phyloP scores from a whole-genome alignment of 2,113 vertebrate species.

The Pseudopodoces humilis region DNA sequence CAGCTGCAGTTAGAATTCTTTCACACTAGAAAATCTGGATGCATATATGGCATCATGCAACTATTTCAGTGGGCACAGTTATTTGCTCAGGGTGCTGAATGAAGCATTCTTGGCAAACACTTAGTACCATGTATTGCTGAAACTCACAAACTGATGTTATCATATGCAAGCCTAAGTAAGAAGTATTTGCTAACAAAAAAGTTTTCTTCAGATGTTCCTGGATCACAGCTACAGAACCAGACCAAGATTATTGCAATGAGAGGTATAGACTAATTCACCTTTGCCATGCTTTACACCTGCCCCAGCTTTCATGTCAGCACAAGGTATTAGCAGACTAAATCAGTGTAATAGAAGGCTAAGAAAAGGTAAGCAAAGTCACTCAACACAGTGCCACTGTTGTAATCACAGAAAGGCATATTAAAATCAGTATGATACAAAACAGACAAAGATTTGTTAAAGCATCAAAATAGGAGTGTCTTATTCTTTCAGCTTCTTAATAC shows the following conservation, averaged over 20 bases:
- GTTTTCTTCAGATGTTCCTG: conserved; percentile 18
- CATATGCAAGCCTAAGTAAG: neutral
- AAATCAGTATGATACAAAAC: neutral
- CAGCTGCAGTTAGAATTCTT: conserved; percentile 65
- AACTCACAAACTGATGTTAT: conserved; percentile 45
- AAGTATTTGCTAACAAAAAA: conserved; percentile 30
- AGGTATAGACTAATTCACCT: neutral
- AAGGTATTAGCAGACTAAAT: neutral
- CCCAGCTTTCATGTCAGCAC: neutral
- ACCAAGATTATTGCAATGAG: neutral
- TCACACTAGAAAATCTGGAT: conserved; percentile 63
- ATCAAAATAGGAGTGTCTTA: neutral
- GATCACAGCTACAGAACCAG: neutral
- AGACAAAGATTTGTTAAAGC: neutral
- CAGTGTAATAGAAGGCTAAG: neutral
- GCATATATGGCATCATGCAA: conserved; percentile 22
- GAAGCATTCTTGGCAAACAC: conserved; percentile 26
- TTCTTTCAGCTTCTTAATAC: neutral
- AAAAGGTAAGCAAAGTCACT: neutral
- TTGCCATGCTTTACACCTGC: neutral
- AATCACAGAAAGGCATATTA: neutral
- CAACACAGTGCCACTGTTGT: neutral
- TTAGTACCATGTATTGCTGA: conserved; percentile 36
- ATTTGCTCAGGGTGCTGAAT: conserved; percentile 46
- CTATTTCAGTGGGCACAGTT: conserved; percentile 16